phyloP scores from a whole-genome alignment of 2,888 invertebrate genomes.

The Diplolepis rosae region DNA sequence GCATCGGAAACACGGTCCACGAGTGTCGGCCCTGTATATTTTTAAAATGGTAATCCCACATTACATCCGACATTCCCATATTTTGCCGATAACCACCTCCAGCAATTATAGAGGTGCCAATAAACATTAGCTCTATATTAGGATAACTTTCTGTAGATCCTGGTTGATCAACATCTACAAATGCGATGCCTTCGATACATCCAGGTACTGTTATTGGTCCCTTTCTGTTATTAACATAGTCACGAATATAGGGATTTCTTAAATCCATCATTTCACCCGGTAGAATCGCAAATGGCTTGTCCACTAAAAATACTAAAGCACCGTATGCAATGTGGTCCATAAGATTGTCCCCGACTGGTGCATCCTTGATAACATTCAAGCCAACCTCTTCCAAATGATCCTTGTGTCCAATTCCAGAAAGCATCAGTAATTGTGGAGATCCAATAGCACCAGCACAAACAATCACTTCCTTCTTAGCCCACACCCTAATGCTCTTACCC shows the following conservation, averaged over 20 bases:
- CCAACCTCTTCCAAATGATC: conserved; percentile 77
- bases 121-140: conserved; percentile 83
- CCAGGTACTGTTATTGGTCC: conserved; percentile 80
- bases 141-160: conserved; percentile 77
- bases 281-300: conserved; percentile 70
- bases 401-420: conserved; percentile 84
- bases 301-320: conserved; percentile 76
- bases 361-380: conserved; percentile 76
- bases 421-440: conserved; percentile 85
- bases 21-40: conserved; percentile 49
- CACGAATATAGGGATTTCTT: conserved; percentile 49
- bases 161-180: conserved; percentile 77
- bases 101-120: conserved; percentile 77
- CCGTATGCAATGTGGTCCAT: conserved; percentile 83
- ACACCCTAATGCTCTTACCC: conserved; percentile 72
- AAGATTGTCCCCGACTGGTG: conserved; percentile 80
- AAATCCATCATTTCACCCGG: conserved; percentile 43
- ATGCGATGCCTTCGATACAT: conserved; percentile 81
- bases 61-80: conserved; percentile 73
- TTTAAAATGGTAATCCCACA: conserved; percentile 76
- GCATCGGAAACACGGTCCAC: conserved; percentile 73
- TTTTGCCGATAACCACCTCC: conserved; percentile 76
- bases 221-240: conserved; percentile 76
- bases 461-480: conserved; percentile 83
- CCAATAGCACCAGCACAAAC: conserved; percentile 86